Evolutionary conservation across 2,888 invertebrate genomes (phyloP), one percentile per base, ranked within the genome.

Genomic region (Eurytoma adleriae): DNA sequence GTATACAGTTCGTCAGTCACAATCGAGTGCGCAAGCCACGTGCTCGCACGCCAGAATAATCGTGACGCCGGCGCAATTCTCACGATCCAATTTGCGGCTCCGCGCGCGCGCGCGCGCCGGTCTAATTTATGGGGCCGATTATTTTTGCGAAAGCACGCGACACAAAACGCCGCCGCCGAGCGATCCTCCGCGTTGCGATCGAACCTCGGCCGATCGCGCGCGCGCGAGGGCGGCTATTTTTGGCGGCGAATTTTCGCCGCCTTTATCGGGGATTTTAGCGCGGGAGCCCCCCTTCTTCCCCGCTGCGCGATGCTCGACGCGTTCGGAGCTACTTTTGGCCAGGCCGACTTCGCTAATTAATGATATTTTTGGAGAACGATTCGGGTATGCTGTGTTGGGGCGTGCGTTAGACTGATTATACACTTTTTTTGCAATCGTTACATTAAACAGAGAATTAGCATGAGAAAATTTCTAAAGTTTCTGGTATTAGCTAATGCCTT

Each of bases 41-140:
- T 12, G 20, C 18, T 57, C 57, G 20, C 18, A 24, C 24, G 20
- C 13, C 24, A 59, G 18, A 59, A 40, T 40, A 40, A n/a, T n/a
- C 24, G 67, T 13, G 61, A 52, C 14, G 86, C 84, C 83, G 83
- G 84, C 84, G 86, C 87, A 85, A 89, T 89, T 89, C 89, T 89
- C 89, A 89, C 89, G 89, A 88, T 85, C 83, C 84, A 85, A 85
- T 85, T 84, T 84, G 84, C 86, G 84, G 83, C 79, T 83, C 12
- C 12, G 57, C 83, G 74, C 57, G 85, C 83, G 62, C 12, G 57
- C 83, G 74, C 57, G 85, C 83, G 62, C 61, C 83, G 85, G 83
- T 86, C 83, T 81, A 85, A 87, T 86, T 86, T 85, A 87, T 84
- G 83, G 83, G 80, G 72, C 79, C 78, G 79, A 85, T 86, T 83